Conservation (phyloP, 2,113 vertebrate genomes). For the Scophthalmus maximus region DNA sequence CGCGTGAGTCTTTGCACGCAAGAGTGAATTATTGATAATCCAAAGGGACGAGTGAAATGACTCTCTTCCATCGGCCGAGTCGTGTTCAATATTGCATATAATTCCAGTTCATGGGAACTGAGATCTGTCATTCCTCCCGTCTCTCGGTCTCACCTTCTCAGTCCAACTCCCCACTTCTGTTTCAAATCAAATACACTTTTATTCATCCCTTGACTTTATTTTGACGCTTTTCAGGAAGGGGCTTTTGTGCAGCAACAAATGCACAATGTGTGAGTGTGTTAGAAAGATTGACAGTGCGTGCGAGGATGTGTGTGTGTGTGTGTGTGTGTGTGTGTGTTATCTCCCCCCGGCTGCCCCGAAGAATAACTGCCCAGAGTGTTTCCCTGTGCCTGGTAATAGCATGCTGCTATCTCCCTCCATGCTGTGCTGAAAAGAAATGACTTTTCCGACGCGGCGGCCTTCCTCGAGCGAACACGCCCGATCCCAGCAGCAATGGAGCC, state of each 20-base stretch:
- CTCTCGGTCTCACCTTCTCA: neutral
- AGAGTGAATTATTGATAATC: constrained; percentile 59
- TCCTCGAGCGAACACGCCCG: constrained; percentile 72
- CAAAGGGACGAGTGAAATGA: constrained; percentile 22
- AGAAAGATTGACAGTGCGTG: too few relatives aligned
- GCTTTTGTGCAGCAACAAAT: constrained; percentile 35
- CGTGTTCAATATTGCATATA: constrained; percentile 41
- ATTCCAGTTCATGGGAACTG: constrained; percentile 1
- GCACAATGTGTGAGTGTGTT: constrained; percentile 27
- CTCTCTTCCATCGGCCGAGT: constrained; percentile 6
- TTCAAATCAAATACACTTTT: constrained; percentile 20
- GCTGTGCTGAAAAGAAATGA: constrained; percentile 68
- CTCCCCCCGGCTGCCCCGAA: constrained; percentile 46
- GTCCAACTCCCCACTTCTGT: neutral
- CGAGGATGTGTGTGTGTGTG: neutral
- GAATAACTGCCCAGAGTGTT: constrained; percentile 61
- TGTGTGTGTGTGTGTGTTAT: constrained; percentile 34
- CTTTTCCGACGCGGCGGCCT: constrained; percentile 63
- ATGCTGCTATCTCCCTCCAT: constrained; percentile 71
- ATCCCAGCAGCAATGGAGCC: constrained; percentile 57
- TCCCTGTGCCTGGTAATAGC: constrained; percentile 70
- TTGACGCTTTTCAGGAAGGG: constrained; percentile 30
- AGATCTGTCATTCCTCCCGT: neutral
- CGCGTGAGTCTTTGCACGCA: constrained; percentile 32
- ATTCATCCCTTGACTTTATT: constrained; percentile 31